These are phyloP conservation scores for Bicyclus anynana DNA, from an alignment of 1,140 invertebrate genomes.

Conservation along the genomic window DNA sequence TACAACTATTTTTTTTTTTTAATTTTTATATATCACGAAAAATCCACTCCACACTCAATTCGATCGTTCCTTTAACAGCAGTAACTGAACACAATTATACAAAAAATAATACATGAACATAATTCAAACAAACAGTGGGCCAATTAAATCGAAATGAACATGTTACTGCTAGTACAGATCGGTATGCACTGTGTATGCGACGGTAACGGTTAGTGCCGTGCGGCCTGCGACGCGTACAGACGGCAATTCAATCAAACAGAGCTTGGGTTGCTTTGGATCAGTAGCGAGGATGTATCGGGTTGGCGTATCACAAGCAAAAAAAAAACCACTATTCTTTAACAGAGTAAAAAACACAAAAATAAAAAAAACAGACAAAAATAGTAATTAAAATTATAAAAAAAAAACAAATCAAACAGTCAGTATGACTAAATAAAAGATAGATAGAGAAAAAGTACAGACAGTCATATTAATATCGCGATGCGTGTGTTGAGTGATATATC, in stretches of 20 bases:
- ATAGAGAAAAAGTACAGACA: conserved; percentile 61
- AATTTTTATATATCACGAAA: conserved; percentile 35
- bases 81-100: conserved; percentile 65
- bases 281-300: conserved; percentile 67
- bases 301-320: conserved; percentile 73
- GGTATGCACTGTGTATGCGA: conserved; percentile 24
- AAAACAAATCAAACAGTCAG: conserved; percentile 75
- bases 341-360: conserved; percentile 49
- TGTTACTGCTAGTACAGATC: conserved; percentile 57
- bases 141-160: conserved; percentile 37
- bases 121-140: conserved; percentile 39
- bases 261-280: conserved; percentile 57
- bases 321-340: conserved; percentile 61
- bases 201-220: conserved; percentile 59
- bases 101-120: conserved; percentile 49
- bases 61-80: conserved; percentile 54
- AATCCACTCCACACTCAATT: conserved; percentile 75
- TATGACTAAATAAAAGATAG: conserved; percentile 76
- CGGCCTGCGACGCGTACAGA: conserved; percentile 31
- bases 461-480: conserved; percentile 69
- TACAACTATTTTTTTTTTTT: conserved; percentile 23
- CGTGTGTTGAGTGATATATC: conserved; percentile 46
- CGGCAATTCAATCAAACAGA: conserved; percentile 43
- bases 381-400: too few relatives aligned
- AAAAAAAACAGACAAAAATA: conserved; percentile 52